Percentiles rank a stretch among this genome's conserved stretches.
phyloP scores from a whole-genome alignment of 2,113 vertebrate species.

The Peromyscus polionotus region DNA sequence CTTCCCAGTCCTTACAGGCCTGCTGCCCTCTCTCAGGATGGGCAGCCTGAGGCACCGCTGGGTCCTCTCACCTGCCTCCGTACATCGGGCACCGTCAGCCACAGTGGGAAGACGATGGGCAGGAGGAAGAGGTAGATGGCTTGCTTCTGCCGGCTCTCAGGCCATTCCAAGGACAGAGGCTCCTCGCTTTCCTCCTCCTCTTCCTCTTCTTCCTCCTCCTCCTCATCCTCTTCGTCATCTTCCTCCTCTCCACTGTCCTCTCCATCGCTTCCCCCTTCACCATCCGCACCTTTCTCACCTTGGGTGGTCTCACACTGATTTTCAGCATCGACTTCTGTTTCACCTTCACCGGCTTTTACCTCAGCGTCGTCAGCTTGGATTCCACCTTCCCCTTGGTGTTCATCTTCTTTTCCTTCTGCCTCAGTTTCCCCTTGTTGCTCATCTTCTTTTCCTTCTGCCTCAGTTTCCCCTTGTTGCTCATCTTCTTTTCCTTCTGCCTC shows the following conservation, averaged over 20 bases:
- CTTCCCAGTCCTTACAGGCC: not conserved
- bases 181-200: slow-evolving; percentile 88
- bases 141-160: slow-evolving; percentile 92
- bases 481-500: not conserved
- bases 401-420: not conserved
- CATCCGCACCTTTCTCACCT: slow-evolving; percentile 31
- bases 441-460: not conserved
- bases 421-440: not conserved
- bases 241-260: not conserved
- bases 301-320: not conserved
- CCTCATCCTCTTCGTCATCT: slow-evolving; percentile 68
- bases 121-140: slow-evolving; percentile 95
- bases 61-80: slow-evolving; percentile 92
- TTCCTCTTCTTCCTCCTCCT: slow-evolving; percentile 61
- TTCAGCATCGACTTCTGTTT: not conserved
- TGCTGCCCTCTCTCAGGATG: not conserved
- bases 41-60: not conserved
- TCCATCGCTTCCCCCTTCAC: slow-evolving; percentile 64
- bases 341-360: not conserved
- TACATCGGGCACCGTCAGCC: slow-evolving; percentile 96
- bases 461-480: not conserved
- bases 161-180: slow-evolving; percentile 96
- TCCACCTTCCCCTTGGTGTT: not conserved
- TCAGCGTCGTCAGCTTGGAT: not conserved
- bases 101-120: slow-evolving; percentile 96